Base-by-base conservation (phyloP, 2,797 vertebrate species). In the Sebastes vulpes region DNA sequence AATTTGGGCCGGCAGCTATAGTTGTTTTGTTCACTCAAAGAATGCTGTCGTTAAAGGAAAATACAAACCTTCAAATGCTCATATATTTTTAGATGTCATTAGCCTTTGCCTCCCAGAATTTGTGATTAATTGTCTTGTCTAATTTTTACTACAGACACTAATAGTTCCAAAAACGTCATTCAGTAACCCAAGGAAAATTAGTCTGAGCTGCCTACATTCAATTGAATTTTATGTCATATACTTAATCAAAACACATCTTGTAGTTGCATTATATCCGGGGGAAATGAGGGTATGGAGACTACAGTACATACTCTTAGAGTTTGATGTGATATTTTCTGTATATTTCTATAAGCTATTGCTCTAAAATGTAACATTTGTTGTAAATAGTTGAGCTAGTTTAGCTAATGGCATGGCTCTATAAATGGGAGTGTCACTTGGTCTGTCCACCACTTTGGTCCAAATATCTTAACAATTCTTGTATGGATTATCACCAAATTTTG, bases 11-110 rank as follows among this genome's bases (percentile, higher is more conserved):
- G 4, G 71, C 82, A 76, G 65, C 54, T 72, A 16, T 21, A 29
- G 38, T 67, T 86, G 25, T 63, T 75, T 63, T 77, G 31, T 73
- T 32, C 12, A 10, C 52, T 9, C 26, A 35, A 54, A 31, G 18
- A 64, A 65, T 18, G 1, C 11, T 31, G 21, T 29, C 20, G 38
- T 67, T 72, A 57, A 81, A 72, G 14, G 32, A 80, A 59, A 53
- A 60, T 71, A 26, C 21, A 52, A 54, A 32, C 42, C 12, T 32
- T 79, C 6, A 46, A 35, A 10, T 20, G 18, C n/a, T 50, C 29
- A 2, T 52, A 9, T 50, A 42, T 32, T 32, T 70, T 61, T 63
- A 60, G 12, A 74, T 54, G 12, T 42, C 6, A 26, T 70, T 48
- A 25, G 28, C 50, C 25, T 5, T 1, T 5, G 1, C 4, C 12